Evolutionary conservation across 2,113 vertebrate species (phyloP).

Genomic region (Empidonax alnorum): DNA sequence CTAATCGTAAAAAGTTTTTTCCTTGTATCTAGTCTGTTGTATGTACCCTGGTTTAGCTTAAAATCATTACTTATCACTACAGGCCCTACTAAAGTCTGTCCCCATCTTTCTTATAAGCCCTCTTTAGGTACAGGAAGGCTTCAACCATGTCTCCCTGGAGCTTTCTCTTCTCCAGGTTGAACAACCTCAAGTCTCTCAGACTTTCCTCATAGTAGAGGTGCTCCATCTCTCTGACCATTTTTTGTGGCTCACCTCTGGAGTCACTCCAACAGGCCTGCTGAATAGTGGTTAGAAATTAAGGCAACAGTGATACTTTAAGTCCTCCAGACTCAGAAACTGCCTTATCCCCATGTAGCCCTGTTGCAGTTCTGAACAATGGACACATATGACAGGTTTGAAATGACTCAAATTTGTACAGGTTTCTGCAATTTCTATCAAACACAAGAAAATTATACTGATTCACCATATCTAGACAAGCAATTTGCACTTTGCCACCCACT

Average conservation of each 20-base stretch:
- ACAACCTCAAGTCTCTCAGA: neutral
- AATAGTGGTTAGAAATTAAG: neutral
- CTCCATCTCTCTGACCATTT: neutral
- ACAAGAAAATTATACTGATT: neutral
- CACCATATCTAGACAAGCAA: neutral
- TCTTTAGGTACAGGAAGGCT: neutral
- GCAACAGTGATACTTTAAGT: neutral
- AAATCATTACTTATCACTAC: neutral
- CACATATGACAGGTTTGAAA: neutral
- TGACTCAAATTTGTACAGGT: neutral
- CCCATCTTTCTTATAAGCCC: neutral
- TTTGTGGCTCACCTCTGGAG: neutral
- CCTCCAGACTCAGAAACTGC: neutral
- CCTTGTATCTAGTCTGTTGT: neutral
- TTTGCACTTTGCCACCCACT: neutral
- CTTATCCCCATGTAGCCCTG: neutral
- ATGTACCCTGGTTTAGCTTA: neutral
- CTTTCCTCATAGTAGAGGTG: neutral
- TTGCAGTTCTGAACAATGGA: neutral
- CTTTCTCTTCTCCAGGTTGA: neutral
- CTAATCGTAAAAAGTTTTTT: accelerated
- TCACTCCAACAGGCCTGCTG: neutral
- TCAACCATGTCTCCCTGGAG: accelerated
- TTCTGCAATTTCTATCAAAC: neutral
- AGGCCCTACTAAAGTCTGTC: neutral